phyloP scores from a whole-genome alignment of 2,797 vertebrate genomes.

The Silurus lanzhouensis region DNA sequence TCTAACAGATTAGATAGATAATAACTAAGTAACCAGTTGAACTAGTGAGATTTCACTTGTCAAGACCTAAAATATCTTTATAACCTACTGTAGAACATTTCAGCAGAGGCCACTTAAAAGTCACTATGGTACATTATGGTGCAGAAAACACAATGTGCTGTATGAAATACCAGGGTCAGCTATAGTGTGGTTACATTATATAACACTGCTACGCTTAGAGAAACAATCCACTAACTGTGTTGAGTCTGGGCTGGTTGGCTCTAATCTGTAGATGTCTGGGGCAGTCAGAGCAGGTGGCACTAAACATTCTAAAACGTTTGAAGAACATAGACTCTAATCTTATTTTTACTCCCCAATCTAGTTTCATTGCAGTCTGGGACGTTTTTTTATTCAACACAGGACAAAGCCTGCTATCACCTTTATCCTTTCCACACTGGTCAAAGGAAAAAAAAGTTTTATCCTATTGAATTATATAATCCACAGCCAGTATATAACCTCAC shows the following conservation, averaged over 20 bases:
- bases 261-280: neutral
- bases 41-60: neutral
- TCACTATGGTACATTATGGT: neutral
- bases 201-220: neutral
- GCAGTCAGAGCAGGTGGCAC: neutral
- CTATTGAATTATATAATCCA: neutral
- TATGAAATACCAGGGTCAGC: neutral
- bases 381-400: neutral
- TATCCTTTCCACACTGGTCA: neutral
- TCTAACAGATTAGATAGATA: neutral
- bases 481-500: neutral
- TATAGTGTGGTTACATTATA: neutral
- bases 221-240: neutral
- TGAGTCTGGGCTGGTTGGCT: neutral
- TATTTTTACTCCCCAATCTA: conserved; percentile 4
- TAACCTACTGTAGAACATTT: neutral
- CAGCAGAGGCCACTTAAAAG: neutral
- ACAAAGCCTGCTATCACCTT: neutral
- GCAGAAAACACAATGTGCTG: neutral
- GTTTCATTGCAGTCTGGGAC: neutral
- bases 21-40: neutral
- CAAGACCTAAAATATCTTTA: neutral
- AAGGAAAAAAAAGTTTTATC: neutral
- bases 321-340: conserved; percentile 1
- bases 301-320: neutral